Conservation (phyloP, 1,140 invertebrate species). For the Daktulosphaira vitifoliae region DNA sequence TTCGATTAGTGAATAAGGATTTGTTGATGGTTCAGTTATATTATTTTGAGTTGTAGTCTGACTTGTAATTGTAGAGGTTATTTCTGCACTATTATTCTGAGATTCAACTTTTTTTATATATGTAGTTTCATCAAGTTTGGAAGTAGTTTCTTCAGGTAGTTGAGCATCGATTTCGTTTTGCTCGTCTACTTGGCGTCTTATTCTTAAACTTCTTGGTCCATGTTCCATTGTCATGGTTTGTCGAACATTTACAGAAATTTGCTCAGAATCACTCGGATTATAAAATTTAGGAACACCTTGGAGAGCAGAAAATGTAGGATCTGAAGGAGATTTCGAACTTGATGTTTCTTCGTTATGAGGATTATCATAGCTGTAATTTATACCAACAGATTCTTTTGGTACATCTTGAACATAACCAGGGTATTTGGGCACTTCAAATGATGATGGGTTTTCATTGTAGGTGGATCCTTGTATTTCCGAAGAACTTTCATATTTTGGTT, state of each 20-base stretch:
- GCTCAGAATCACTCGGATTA: conserved; percentile 25
- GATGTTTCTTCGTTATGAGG: conserved; percentile 7
- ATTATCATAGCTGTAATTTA: conserved; percentile 9
- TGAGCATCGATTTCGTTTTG: conserved; percentile 36
- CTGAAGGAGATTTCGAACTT: background rate
- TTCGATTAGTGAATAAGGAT: conserved; percentile 43
- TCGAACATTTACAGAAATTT: conserved; percentile 33
- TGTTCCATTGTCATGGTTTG: conserved; percentile 46
- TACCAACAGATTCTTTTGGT: conserved; percentile 2
- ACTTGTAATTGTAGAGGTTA: conserved; percentile 31
- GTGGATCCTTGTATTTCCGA: background rate
- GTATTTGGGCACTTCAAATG: conserved; percentile 9
- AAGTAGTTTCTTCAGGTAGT: conserved; percentile 37
- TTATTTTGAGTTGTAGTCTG: background rate
- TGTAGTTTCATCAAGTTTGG: background rate
- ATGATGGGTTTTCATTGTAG: background rate
- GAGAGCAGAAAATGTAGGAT: conserved; percentile 35
- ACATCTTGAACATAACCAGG: conserved; percentile 27
- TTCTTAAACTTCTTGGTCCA: conserved; percentile 46
- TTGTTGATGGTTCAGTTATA: background rate
- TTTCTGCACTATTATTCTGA: conserved; percentile 3
- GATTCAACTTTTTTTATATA: conserved; percentile 3
- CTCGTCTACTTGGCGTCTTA: conserved; percentile 34
- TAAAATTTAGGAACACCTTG: conserved; percentile 35
- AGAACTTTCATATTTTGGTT: conserved; percentile 13